Conservation (phyloP, 2,113 vertebrate genomes). For the Hypanus sabinus region DNA sequence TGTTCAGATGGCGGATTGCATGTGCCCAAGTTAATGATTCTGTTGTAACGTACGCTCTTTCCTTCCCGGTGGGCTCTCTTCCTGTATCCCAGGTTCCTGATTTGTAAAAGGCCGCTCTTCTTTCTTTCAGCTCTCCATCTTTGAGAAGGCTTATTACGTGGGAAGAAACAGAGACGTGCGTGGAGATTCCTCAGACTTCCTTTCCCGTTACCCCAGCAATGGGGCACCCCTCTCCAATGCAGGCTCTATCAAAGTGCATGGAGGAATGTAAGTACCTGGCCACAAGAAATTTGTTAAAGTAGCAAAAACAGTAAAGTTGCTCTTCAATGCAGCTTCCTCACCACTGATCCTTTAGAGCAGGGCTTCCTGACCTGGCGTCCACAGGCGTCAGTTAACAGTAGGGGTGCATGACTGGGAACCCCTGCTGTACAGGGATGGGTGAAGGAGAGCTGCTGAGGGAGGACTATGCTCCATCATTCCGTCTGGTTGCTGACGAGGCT, state of each 20-base stretch:
- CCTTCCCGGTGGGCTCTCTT: no score
- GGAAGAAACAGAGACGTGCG: constrained; percentile 70
- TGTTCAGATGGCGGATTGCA: neutral
- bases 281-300: neutral
- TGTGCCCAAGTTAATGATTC: neutral
- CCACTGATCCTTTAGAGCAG: neutral
- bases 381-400: no score
- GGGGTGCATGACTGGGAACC: no score
- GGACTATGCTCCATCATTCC: neutral
- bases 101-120: neutral
- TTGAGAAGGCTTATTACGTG: constrained; percentile 69
- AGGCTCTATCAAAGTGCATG: constrained; percentile 72
- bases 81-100: neutral
- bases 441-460: no score
- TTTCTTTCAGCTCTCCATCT: constrained; percentile 66
- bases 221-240: constrained; percentile 55
- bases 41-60: neutral
- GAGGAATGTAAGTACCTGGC: constrained; percentile 75
- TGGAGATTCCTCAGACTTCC: constrained; percentile 67
- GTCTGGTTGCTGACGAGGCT: no score
- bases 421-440: no score
- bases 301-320: neutral
- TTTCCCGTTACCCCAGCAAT: constrained; percentile 52
- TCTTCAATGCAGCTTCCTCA: neutral
- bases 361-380: no score